These are phyloP conservation scores for Xestoiulus laeticollis DNA, from an alignment of 2,888 invertebrate genomes.

Conservation along the genomic window DNA sequence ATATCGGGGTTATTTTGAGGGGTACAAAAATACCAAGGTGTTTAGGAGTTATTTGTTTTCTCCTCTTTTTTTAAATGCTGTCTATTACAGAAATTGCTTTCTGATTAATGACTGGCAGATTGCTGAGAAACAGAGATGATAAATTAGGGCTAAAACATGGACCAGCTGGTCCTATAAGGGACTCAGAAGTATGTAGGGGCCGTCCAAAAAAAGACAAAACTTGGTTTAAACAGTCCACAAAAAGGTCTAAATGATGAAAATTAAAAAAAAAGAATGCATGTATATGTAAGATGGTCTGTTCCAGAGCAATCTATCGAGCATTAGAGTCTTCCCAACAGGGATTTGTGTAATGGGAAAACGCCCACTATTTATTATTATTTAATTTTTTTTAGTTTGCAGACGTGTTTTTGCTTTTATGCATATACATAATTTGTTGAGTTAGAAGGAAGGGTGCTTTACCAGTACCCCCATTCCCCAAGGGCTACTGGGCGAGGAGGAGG, in stretches of 20 bases:
- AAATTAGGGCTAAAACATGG: background rate
- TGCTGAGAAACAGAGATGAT: background rate
- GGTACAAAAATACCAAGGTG: background rate
- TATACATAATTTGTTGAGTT: too few relatives aligned
- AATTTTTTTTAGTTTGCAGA: background rate
- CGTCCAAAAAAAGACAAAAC: too few relatives aligned
- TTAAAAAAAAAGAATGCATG: too few relatives aligned
- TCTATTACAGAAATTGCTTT: background rate
- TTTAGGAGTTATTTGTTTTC: background rate
- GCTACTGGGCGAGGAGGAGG: too few relatives aligned
- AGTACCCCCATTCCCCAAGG: too few relatives aligned
- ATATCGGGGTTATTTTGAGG: too few relatives aligned
- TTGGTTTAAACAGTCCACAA: too few relatives aligned
- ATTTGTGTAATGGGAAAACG: background rate
- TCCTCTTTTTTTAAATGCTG: background rate
- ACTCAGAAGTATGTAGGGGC: background rate
- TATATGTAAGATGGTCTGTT: background rate
- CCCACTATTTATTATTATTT: background rate
- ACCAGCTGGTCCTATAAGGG: background rate
- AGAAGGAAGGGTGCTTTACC: too few relatives aligned
- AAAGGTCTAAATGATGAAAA: too few relatives aligned
- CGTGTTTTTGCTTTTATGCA: too few relatives aligned
- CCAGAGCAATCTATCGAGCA: background rate
- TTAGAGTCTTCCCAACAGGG: background rate
- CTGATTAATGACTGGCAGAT: slow-evolving; percentile 13